Percentiles rank a stretch among this genome's conserved stretches.
phyloP scores from a whole-genome alignment of 2,797 vertebrate genomes.

The Poecilia picta region DNA sequence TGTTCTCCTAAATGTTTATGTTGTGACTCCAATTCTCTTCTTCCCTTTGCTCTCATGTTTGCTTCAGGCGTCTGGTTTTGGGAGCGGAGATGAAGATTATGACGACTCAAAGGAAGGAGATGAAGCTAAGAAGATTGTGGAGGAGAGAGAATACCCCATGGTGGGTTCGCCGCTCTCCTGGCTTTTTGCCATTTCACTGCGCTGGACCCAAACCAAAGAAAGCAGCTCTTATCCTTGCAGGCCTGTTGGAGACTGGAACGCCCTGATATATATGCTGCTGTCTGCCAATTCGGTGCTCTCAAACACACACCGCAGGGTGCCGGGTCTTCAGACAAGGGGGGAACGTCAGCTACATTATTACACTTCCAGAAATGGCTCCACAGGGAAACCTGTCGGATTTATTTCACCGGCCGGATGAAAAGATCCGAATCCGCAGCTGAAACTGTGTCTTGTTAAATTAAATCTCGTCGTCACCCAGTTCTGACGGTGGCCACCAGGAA shows the following conservation, averaged over 20 bases:
- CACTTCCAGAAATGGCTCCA: background rate
- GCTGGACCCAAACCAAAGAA: constrained; percentile 33
- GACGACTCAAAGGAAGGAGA: constrained; percentile 77
- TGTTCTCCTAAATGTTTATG: constrained; percentile 11
- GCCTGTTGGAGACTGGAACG: constrained; percentile 34
- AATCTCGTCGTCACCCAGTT: background rate
- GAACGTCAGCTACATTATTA: background rate
- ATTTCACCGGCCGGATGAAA: background rate
- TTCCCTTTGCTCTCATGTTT: background rate
- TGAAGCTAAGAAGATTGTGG: constrained; percentile 81
- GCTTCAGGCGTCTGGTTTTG: constrained; percentile 88
- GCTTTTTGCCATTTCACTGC: background rate
- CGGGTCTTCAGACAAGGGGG: constrained; percentile 5
- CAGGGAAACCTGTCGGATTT: constrained; percentile 1
- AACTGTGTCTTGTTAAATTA: background rate
- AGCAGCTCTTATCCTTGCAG: constrained; percentile 34
- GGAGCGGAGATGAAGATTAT: constrained; percentile 83
- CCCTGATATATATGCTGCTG: constrained; percentile 24
- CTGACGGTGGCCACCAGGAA: background rate
- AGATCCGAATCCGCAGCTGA: background rate
- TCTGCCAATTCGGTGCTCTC: constrained; percentile 21
- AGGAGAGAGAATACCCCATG: constrained; percentile 74
- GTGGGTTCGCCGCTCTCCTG: constrained; percentile 46
- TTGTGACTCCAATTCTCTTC: background rate
- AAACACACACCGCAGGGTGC: background rate